Conservation (phyloP, 2,113 vertebrate genomes). For the Ochotona princeps region DNA sequence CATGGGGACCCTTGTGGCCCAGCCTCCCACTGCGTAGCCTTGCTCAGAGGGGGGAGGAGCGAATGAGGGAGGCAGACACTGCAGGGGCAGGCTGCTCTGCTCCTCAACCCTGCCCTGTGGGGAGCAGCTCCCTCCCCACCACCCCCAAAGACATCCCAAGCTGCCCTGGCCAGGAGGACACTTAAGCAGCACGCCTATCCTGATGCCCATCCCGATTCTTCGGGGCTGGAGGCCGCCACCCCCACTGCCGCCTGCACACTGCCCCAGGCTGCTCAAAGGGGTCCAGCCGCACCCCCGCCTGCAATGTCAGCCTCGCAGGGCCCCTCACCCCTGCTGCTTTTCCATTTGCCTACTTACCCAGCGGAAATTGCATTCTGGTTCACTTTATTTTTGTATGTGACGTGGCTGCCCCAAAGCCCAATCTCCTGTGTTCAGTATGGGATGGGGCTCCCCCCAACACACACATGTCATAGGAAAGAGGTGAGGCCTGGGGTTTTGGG, state of each 20-base stretch:
- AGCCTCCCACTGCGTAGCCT: slow-evolving; percentile 6
- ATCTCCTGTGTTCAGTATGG: neutral
- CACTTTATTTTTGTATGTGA: slow-evolving; percentile 78
- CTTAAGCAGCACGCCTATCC: too few species aligned
- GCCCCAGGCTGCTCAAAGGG: neutral
- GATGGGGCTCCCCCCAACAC: neutral
- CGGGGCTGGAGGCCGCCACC: too few species aligned
- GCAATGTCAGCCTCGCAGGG: slow-evolving; percentile 3
- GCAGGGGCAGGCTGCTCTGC: neutral
- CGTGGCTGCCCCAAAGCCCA: neutral
- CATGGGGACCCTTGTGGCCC: neutral
- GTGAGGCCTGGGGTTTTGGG: neutral
- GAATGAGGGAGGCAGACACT: neutral
- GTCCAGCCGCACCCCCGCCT: neutral
- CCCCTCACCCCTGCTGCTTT: slow-evolving; percentile 69
- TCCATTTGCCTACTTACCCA: slow-evolving; percentile 67
- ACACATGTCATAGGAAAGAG: slow-evolving; percentile 22
- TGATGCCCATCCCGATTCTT: too few species aligned
- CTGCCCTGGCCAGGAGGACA: neutral
- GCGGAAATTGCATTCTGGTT: slow-evolving; percentile 69
- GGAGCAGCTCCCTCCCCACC: neutral
- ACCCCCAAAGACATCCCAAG: slow-evolving; percentile 20
- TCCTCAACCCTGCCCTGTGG: neutral
- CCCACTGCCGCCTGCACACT: too few species aligned
- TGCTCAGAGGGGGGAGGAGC: neutral